Base-by-base conservation (phyloP, 2,797 vertebrate species). In the Ptychobarbus kaznakovi region DNA sequence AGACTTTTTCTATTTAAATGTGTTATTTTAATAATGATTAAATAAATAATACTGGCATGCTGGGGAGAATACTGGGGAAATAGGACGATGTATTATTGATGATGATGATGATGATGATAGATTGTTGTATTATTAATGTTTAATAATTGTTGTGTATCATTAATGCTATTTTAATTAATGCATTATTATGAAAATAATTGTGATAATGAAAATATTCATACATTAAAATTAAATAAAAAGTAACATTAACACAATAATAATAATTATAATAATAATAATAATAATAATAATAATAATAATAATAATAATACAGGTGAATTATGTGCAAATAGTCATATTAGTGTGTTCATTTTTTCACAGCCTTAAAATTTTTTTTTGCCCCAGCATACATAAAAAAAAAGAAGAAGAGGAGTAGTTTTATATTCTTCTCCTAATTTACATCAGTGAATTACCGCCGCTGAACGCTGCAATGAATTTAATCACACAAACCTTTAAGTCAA, bases 401-500 rank as follows among this genome's bases (percentile, higher is more conserved):
- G 6, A 58, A 0, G 40, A 16, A 65, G 15, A 16, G 22, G 58
- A 65, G 13, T 28, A 42, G 38, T 53, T 35, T 53, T 35, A 22
- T 22, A 53, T 11, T 35, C 46, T 51, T 58, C 53, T 66, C 6
- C 32, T 84, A 56, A 68, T 16, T 72, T 51, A 38, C 66, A 78
- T 69, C 49, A 61, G 40, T 84, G 51, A 84, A 79, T 84, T 75
- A 38, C 66, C 25, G 18, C 40, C 6, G 1, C 38, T 69, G 38
- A 84, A 84, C 25, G 38, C 6, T 12, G 15, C 49, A 32, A 22
- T 68, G 7, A 42, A 61, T 84, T 84, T 72, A 84, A 70, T 72
- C 74, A 72, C 75, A 61, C 75, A 56, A 72, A 70, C 75, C 25
- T 56, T 53, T 15, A 84, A 84, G 35, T 79, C 25, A 79, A 85